These are phyloP conservation scores for Polydrusus tereticollis DNA, from an alignment of 2,888 invertebrate species.

Conservation along the genomic window DNA sequence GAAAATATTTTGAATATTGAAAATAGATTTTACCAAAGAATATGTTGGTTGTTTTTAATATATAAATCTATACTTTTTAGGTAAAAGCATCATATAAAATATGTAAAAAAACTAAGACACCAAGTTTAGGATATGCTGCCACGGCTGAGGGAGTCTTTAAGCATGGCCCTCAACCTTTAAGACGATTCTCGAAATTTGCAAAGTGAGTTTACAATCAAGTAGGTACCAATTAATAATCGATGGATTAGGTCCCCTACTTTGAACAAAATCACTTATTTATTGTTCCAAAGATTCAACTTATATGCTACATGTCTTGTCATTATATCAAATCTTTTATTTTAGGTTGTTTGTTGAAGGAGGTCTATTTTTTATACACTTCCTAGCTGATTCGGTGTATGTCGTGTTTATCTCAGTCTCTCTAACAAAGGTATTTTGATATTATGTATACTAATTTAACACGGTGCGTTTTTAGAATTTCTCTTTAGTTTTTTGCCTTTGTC, in stretches of 20 bases:
- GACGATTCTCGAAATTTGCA: slow-evolving; percentile 75
- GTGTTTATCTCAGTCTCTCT: slow-evolving; percentile 81
- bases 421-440: slow-evolving; percentile 71
- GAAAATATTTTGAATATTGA: too few species aligned
- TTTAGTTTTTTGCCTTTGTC: too few species aligned
- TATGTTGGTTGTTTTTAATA: too few species aligned
- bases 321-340: slow-evolving; percentile 57
- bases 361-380: slow-evolving; percentile 77
- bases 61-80: slow-evolving; percentile 65
- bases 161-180: slow-evolving; percentile 77
- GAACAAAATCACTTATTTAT: not conserved
- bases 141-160: slow-evolving; percentile 87
- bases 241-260: too few species aligned
- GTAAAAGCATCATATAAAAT: slow-evolving; percentile 83
- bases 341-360: slow-evolving; percentile 79
- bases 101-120: slow-evolving; percentile 77
- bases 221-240: not conserved
- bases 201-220: slow-evolving; percentile 71
- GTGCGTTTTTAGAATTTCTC: too few species aligned
- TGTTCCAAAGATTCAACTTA: not conserved
- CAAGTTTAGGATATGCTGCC: slow-evolving; percentile 84
- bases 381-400: slow-evolving; percentile 81
- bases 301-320: too few species aligned
- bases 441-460: not conserved
- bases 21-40: too few species aligned